Evolutionary conservation across 2,888 invertebrate species (phyloP).

Genomic region (Zaprionus bogoriensis): DNA sequence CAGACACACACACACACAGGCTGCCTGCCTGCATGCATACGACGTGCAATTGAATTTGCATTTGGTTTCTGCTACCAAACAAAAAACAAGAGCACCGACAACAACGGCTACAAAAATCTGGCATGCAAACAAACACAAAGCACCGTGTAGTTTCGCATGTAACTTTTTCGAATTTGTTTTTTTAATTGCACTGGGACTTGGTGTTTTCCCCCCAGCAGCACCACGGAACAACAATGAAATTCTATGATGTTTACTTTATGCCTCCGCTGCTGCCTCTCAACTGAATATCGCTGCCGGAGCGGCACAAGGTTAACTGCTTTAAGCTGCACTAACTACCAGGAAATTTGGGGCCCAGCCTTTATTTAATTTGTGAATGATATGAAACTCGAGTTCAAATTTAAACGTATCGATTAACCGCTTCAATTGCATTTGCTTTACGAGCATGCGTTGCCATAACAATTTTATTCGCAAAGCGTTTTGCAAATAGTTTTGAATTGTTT

Average conservation of each 20-base stretch:
- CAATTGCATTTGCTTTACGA: too few relatives aligned
- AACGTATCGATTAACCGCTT: too few relatives aligned
- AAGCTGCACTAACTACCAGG: not conserved
- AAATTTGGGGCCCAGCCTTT: too few relatives aligned
- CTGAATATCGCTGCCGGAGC: too few relatives aligned
- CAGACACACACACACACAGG: not conserved
- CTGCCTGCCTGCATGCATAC: conserved; percentile 46
- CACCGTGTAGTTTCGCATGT: conserved; percentile 52
- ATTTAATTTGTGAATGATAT: not conserved
- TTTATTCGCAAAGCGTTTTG: conserved; percentile 64
- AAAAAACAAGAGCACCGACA: conserved; percentile 23
- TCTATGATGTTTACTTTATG: conserved; percentile 49
- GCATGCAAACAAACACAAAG: conserved; percentile 52
- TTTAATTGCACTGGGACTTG: conserved; percentile 56
- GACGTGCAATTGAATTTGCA: conserved; percentile 71
- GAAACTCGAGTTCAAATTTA: too few relatives aligned
- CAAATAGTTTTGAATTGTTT: conserved; percentile 67
- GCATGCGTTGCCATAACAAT: conserved; percentile 34
- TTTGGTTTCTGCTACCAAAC: conserved; percentile 48
- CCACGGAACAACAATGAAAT: conserved; percentile 52
- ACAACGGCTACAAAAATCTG: conserved; percentile 18
- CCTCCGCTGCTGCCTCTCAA: not conserved
- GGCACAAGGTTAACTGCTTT: conserved; percentile 13
- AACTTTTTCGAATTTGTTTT: conserved; percentile 59
- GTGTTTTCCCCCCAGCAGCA: conserved; percentile 20